phyloP scores from a whole-genome alignment of 2,113 vertebrate species.

The Neomonachus schauinslandi region DNA sequence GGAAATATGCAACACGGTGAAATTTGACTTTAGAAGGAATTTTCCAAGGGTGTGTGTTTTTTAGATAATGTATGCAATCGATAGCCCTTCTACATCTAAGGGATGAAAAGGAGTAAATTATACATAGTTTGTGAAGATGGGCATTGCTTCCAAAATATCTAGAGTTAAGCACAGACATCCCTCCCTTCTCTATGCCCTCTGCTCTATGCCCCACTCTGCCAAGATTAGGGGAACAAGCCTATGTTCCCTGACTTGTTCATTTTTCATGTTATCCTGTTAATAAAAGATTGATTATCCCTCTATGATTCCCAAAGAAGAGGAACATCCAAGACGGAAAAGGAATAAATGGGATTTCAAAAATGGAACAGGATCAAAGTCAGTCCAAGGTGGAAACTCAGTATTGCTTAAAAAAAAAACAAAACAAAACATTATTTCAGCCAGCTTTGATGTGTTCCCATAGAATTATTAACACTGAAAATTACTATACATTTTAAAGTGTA shows the following conservation, averaged over 20 bases:
- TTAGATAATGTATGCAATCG: constrained; percentile 68
- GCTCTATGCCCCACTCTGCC: neutral
- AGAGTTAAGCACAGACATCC: neutral
- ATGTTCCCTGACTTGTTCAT: neutral
- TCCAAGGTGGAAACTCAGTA: constrained; percentile 31
- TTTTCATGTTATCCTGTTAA: constrained; percentile 23
- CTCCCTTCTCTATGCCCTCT: neutral
- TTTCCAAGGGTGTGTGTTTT: constrained; percentile 31
- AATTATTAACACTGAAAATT: constrained; percentile 54
- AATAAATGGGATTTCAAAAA: constrained; percentile 41
- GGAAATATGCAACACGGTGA: constrained; percentile 71
- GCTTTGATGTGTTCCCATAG: constrained; percentile 24
- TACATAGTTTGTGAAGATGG: neutral
- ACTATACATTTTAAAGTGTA: constrained; percentile 37
- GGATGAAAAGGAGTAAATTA: constrained; percentile 28
- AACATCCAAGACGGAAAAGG: neutral
- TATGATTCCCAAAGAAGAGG: constrained; percentile 37
- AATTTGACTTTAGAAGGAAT: constrained; percentile 69
- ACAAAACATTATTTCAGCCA: constrained; percentile 27
- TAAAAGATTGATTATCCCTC: constrained; percentile 36
- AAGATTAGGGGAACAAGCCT: neutral
- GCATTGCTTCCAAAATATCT: constrained; percentile 4
- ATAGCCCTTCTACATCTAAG: constrained; percentile 80
- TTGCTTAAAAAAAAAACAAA: constrained; percentile 7
- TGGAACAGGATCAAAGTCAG: constrained; percentile 32